These are phyloP conservation scores for Nicator chloris DNA, from an alignment of 2,113 vertebrate species.

Conservation along the genomic window DNA sequence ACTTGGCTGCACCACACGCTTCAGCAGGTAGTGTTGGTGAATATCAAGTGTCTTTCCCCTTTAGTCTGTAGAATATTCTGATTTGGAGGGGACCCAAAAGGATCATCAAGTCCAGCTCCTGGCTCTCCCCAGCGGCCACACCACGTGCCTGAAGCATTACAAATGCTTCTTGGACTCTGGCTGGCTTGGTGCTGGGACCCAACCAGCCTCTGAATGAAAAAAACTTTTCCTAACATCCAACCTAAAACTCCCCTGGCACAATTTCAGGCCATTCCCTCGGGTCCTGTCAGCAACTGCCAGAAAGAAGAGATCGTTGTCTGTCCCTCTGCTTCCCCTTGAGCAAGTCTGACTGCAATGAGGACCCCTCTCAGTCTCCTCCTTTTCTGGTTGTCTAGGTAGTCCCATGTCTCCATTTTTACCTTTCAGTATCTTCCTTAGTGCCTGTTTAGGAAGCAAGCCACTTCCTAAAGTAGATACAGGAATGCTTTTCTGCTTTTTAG, in stretches of 20 bases:
- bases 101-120: no score
- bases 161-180: not conserved
- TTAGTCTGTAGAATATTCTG: not conserved
- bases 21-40: not conserved
- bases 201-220: no score
- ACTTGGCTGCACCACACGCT: accelerated
- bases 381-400: not conserved
- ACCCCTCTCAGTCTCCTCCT: not conserved
- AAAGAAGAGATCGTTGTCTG: not conserved
- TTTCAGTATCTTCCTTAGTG: not conserved
- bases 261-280: not conserved
- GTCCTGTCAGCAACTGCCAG: not conserved
- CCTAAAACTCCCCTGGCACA: not conserved
- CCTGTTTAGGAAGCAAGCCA: not conserved
- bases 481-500: not conserved
- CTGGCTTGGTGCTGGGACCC: not conserved
- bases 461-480: not conserved
- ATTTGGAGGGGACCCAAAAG: not conserved
- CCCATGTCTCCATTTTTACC: not conserved
- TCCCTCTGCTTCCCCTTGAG: not conserved
- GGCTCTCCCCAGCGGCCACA: not conserved
- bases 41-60: not conserved
- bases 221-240: not conserved
- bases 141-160: not conserved
- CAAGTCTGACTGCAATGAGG: not conserved